A percentile compares a stretch with the other conserved stretches of the same genome.
These are phyloP conservation scores for Drosophila histrio DNA, from an alignment of 2,888 invertebrate genomes.

Conservation along the genomic window DNA sequence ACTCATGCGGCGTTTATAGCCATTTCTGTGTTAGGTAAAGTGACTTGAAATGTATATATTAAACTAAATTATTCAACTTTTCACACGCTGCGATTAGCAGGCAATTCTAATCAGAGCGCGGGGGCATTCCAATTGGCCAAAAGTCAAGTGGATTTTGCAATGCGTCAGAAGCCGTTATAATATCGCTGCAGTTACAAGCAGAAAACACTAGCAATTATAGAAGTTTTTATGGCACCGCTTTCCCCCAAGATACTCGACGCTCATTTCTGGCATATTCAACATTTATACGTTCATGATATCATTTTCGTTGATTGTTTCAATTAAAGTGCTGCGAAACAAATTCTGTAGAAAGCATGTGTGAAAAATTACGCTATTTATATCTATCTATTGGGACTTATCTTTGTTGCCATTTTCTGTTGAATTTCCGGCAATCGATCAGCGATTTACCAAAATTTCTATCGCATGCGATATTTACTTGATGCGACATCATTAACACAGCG, in stretches of 20 bases:
- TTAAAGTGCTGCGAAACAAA: slow-evolving; percentile 37
- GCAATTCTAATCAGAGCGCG: slow-evolving; percentile 22
- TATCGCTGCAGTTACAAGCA: slow-evolving; percentile 46
- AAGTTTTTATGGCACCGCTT: slow-evolving; percentile 26
- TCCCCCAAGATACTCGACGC: slow-evolving; percentile 6
- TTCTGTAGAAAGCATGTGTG: slow-evolving; percentile 55
- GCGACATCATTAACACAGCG: slow-evolving; percentile 19
- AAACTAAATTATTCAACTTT: slow-evolving; percentile 26
- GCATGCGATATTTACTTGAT: slow-evolving; percentile 40
- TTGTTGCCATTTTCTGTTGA: slow-evolving; percentile 33
- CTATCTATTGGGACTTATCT: slow-evolving; percentile 33
- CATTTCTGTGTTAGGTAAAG: slow-evolving; percentile 13
- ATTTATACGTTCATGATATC: slow-evolving; percentile 51
- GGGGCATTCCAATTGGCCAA: slow-evolving; percentile 43
- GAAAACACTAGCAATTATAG: slow-evolving; percentile 22
- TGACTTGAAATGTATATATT: slow-evolving; percentile 14
- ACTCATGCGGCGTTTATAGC: slow-evolving; percentile 36
- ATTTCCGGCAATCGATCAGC: slow-evolving; percentile 65
- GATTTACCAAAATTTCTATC: slow-evolving; percentile 24
- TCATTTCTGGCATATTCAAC: slow-evolving; percentile 2
- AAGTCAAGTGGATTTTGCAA: slow-evolving; percentile 55
- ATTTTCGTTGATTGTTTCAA: slow-evolving; percentile 52
- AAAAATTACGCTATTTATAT: slow-evolving; percentile 59
- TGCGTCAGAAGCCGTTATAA: slow-evolving; percentile 60
- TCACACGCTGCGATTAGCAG: slow-evolving; percentile 32